Conservation (phyloP, 2,113 vertebrate genomes). For the Dipodomys stephensi region DNA sequence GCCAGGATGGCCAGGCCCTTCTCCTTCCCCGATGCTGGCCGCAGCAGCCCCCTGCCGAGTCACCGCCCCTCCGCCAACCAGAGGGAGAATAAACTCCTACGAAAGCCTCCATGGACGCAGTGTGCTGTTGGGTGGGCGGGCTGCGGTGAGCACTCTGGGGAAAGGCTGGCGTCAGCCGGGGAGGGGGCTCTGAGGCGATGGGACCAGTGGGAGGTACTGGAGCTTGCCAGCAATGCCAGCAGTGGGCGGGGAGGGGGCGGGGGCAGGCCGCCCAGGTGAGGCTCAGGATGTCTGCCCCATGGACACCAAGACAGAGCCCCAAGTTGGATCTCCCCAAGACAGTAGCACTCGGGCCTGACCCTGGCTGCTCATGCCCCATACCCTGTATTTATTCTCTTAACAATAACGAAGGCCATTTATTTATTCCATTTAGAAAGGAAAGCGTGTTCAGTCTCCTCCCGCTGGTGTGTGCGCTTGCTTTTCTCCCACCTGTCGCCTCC, state of each 20-base stretch:
- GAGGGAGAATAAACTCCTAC: conserved; percentile 43
- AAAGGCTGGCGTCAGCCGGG: neutral
- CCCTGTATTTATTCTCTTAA: conserved; percentile 79
- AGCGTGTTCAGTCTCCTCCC: neutral
- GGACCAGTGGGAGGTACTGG: neutral
- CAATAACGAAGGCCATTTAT: conserved; percentile 76
- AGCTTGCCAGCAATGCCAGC: neutral
- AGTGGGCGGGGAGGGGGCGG: neutral
- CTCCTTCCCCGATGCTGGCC: neutral
- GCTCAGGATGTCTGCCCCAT: conserved; percentile 25
- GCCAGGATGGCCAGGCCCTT: neutral
- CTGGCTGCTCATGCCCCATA: neutral
- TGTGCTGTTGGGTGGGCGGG: neutral
- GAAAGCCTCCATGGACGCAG: neutral
- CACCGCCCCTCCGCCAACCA: neutral
- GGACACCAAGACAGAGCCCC: neutral
- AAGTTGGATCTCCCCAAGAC: neutral
- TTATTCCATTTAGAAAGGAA: conserved; percentile 61
- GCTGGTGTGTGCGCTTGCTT: conserved; percentile 28
- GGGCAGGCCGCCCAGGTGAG: neutral
- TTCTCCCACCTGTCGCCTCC: neutral
- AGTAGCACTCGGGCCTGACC: neutral
- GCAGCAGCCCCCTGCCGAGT: neutral
- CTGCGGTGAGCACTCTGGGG: too few species aligned
- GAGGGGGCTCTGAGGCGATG: neutral